These are phyloP conservation scores for Nyctalus aviator DNA, from an alignment of 2,797 vertebrate species.

Conservation along the genomic window DNA sequence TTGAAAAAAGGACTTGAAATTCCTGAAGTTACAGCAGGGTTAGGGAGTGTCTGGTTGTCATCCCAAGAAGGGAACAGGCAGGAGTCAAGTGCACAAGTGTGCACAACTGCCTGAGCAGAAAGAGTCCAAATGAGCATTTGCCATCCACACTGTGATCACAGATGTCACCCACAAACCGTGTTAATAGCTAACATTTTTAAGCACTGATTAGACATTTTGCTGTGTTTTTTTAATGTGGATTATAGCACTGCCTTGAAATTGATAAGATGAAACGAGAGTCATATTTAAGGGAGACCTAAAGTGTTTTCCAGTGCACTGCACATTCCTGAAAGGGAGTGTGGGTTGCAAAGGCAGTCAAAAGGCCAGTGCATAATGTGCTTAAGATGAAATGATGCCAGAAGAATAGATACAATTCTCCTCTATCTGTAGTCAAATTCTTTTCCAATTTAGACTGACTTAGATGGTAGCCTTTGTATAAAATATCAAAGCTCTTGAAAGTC, in stretches of 20 bases:
- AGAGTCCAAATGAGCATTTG: not conserved
- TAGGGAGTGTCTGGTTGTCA: not conserved
- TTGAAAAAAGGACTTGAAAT: not conserved
- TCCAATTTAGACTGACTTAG: not conserved
- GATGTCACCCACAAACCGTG: not conserved
- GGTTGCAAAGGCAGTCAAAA: not conserved
- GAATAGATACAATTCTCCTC: fast-evolving
- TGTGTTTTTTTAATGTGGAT: slow-evolving; percentile 4
- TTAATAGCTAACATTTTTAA: slow-evolving; percentile 14
- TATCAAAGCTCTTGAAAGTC: not conserved
- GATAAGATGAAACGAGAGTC: not conserved
- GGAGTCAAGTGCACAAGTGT: not conserved
- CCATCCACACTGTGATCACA: not conserved
- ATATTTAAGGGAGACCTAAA: slow-evolving; percentile 2
- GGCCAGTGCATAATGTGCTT: not conserved
- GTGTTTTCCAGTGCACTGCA: not conserved
- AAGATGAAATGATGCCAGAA: not conserved
- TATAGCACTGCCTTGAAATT: not conserved
- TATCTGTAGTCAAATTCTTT: not conserved
- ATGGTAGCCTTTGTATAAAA: not conserved
- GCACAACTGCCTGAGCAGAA: not conserved
- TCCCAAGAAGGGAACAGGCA: not conserved
- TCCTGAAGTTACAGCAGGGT: not conserved
- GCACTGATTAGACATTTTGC: not conserved
- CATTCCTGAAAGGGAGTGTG: not conserved